These are phyloP conservation scores for Bovichtus diacanthus DNA, from an alignment of 2,797 vertebrate genomes.

Conservation along the genomic window DNA sequence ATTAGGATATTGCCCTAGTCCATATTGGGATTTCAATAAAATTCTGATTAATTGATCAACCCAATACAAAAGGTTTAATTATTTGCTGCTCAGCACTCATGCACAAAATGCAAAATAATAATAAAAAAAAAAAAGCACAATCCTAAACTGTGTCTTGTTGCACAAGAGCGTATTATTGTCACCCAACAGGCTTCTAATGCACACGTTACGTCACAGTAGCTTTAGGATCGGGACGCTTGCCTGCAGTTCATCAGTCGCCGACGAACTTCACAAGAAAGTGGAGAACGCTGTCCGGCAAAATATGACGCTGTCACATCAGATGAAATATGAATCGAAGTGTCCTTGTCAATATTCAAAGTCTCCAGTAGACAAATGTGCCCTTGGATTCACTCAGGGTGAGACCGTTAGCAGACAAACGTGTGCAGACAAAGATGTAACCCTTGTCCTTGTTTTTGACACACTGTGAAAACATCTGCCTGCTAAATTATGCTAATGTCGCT, in stretches of 20 bases:
- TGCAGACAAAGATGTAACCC: constrained; percentile 61
- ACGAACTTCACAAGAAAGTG: constrained; percentile 7
- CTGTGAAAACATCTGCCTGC: constrained; percentile 76
- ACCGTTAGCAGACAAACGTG: constrained; percentile 44
- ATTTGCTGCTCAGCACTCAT: not conserved
- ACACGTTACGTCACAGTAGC: not conserved
- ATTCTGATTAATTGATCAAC: too few relatives aligned
- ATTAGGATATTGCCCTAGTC: too few relatives aligned
- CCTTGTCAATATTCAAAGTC: constrained; percentile 47
- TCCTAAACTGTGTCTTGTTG: not conserved
- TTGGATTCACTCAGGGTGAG: constrained; percentile 54
- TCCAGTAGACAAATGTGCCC: constrained; percentile 50
- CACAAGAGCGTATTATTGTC: constrained; percentile 1
- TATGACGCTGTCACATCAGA: not conserved
- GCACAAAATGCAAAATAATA: too few relatives aligned
- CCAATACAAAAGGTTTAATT: not conserved
- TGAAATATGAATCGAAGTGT: constrained; percentile 19
- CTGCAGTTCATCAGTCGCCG: not conserved
- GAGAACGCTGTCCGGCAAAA: not conserved
- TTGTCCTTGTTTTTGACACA: constrained; percentile 73
- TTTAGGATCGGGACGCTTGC: not conserved
- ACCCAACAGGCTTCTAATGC: not conserved
- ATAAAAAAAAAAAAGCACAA: not conserved
- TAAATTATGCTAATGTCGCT: constrained; percentile 79
- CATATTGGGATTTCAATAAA: too few relatives aligned